These are phyloP conservation scores for Hedya salicella DNA, from an alignment of 2,888 invertebrate genomes.

Conservation along the genomic window DNA sequence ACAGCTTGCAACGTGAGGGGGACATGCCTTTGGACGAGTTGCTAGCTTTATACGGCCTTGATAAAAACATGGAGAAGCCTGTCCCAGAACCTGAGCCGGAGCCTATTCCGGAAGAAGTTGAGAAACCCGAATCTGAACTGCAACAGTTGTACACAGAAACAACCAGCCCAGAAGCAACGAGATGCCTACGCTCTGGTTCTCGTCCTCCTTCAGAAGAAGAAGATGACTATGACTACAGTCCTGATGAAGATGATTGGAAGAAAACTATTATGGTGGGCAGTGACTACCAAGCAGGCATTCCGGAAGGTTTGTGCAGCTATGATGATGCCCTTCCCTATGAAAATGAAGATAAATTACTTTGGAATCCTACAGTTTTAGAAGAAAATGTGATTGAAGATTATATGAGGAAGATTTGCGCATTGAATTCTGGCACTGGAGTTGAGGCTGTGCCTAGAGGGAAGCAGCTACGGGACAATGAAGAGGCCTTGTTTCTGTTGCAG, in stretches of 20 bases:
- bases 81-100: slow-evolving; percentile 66
- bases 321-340: slow-evolving; percentile 97
- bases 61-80: slow-evolving; percentile 78
- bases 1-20: slow-evolving; percentile 95
- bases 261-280: slow-evolving; percentile 98
- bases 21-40: slow-evolving; percentile 98
- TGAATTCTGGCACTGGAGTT: slow-evolving; percentile 74
- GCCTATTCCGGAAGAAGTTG: slow-evolving; percentile 70
- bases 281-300: slow-evolving; percentile 97
- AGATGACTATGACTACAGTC: slow-evolving; percentile 92
- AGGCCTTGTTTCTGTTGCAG: slow-evolving; percentile 94
- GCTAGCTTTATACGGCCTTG: slow-evolving; percentile 94
- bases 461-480: slow-evolving; percentile 94
- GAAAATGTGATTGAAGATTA: slow-evolving; percentile 92
- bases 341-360: slow-evolving; percentile 97
- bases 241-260: slow-evolving; percentile 95
- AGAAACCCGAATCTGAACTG: slow-evolving; percentile 79
- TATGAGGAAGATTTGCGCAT: slow-evolving; percentile 86
- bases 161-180: slow-evolving; percentile 74
- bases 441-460: slow-evolving; percentile 88
- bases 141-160: slow-evolving; percentile 75
- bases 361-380: slow-evolving; percentile 93
- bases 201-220: slow-evolving; percentile 92
- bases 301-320: slow-evolving; percentile 95
- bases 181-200: slow-evolving; percentile 86